Percentiles rank a stretch among this genome's conserved stretches.
phyloP scores from a whole-genome alignment of 2,113 vertebrate species.

The Danionella cerebrum region DNA sequence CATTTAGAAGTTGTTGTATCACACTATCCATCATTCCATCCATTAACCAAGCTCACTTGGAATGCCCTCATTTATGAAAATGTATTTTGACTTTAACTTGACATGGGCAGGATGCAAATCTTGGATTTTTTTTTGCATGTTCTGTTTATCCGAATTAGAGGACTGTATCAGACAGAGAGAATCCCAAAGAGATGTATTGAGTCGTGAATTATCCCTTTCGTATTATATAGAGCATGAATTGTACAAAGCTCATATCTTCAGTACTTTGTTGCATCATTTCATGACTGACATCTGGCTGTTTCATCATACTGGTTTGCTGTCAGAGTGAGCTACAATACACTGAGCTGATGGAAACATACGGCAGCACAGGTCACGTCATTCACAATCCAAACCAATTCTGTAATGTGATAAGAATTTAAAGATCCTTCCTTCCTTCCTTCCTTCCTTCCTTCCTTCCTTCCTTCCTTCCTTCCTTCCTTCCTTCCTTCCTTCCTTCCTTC shows the following conservation, averaged over 20 bases:
- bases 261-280: neutral
- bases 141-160: neutral
- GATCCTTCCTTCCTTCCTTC: too few relatives aligned
- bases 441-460: too few relatives aligned
- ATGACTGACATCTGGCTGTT: neutral
- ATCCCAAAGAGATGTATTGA: neutral
- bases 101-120: too few relatives aligned
- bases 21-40: too few relatives aligned
- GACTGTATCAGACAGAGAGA: neutral
- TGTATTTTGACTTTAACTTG: too few relatives aligned
- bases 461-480: too few relatives aligned
- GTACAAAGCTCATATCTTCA: neutral
- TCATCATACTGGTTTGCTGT: neutral
- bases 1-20: too few relatives aligned
- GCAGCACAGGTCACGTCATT: neutral
- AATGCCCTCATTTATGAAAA: too few relatives aligned
- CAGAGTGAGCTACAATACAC: neutral
- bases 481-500: too few relatives aligned
- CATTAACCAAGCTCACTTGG: neutral
- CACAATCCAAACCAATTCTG: neutral
- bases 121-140: too few relatives aligned
- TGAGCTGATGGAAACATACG: neutral
- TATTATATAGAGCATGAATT: neutral
- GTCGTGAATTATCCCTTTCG: neutral
- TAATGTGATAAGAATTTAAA: neutral